Base-by-base conservation (phyloP, 1,140 invertebrate species). In the Pseudomyrmex pallidus region DNA sequence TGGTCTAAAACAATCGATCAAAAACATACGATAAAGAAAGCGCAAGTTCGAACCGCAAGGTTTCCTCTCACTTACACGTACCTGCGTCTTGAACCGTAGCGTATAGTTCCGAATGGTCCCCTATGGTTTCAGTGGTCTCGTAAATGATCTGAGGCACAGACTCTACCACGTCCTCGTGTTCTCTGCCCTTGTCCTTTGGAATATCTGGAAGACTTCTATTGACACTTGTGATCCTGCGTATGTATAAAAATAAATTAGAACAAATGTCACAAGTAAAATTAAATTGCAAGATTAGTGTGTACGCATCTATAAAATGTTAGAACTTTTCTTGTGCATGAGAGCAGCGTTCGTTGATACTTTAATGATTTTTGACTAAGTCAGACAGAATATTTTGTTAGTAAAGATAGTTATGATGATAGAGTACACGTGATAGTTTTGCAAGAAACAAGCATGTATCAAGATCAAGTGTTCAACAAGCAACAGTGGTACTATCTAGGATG, bases 191-290 rank as follows among this genome's bases (percentile, higher is more conserved):
- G 74, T 94, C 93, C 63, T 95, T 94, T 67, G 96, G 96, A 88
- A 96, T 96, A 88, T 96, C 96, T 25, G 96, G 96, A 74, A 96
- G 93, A 92, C 96, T 96, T 91, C 96, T 94, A 86, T 96, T 95
- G 12, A 95, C 95, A 82, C 95, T 94, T 50, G 92, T 94, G 17
- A 91, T 90, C 78, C 94, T 95, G 63, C 12, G n/a, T n/a, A 82
- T 63, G 86, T 64, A 88, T 80, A 54, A 86, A 57, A 59, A 57
- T 2, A 57, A 44, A 8, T 44, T 9, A 9, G 3, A 20, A 59
- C 2, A 17, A 20, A 35, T 35, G 5, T 59, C 9, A 22, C 20
- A 59, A 17, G 20, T 59, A 2, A 20, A 9, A 22, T 52, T 52
- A 52, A 52, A 2, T 52, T 59, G 17, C n/a, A 9, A 20, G 57